These are phyloP conservation scores for Drosophila planitibia DNA, from an alignment of 2,888 invertebrate genomes.

Conservation along the genomic window DNA sequence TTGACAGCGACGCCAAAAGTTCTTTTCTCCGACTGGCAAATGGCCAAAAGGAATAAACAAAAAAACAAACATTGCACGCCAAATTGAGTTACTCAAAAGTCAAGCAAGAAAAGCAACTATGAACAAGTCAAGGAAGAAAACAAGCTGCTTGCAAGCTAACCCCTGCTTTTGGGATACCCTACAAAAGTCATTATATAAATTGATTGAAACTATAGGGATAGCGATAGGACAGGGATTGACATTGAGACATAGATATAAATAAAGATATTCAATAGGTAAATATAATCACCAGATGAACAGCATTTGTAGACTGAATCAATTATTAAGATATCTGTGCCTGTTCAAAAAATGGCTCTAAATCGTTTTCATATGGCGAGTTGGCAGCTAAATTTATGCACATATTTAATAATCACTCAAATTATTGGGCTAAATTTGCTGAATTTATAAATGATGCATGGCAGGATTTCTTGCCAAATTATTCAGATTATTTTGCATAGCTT, in stretches of 20 bases:
- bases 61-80: conserved; percentile 18
- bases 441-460: neutral
- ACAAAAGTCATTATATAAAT: neutral
- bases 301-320: neutral
- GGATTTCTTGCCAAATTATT: neutral
- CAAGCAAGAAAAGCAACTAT: conserved; percentile 3
- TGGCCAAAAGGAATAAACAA: conserved; percentile 33
- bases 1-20: conserved; percentile 34
- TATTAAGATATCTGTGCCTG: neutral
- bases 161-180: conserved; percentile 17
- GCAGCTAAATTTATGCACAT: neutral
- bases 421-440: neutral
- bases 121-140: conserved; percentile 4
- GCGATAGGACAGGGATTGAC: fast-evolving
- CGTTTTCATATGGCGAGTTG: neutral
- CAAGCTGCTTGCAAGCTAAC: conserved; percentile 2
- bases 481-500: neutral
- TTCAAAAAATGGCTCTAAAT: neutral
- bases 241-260: neutral
- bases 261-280: neutral
- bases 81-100: conserved; percentile 55
- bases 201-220: neutral
- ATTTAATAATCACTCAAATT: neutral
- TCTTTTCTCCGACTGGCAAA: conserved; percentile 36
- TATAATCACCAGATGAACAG: neutral